A percentile compares a stretch with the other conserved stretches of the same genome.
phyloP scores from a whole-genome alignment of 2,888 invertebrate genomes.

The Eugnorisma glareosa region DNA sequence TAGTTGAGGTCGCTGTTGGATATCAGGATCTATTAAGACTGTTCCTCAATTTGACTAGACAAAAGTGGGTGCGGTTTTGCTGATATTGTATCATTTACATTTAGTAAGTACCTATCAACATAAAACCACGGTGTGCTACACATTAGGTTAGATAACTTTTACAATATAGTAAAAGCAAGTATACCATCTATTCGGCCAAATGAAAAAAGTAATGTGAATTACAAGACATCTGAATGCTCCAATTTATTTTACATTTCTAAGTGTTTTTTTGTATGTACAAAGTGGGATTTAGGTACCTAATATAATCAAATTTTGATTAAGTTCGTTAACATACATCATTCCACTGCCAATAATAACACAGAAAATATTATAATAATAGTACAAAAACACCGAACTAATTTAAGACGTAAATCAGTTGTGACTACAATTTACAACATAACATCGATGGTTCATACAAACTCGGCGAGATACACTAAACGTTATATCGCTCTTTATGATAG shows the following conservation, averaged over 20 bases:
- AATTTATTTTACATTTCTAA: constrained; percentile 63
- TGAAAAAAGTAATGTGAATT: constrained; percentile 47
- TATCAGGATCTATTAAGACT: not conserved
- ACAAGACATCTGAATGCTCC: constrained; percentile 61
- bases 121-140: not conserved
- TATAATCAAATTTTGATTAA: constrained; percentile 50
- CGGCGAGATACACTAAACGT: not conserved
- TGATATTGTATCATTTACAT: not conserved
- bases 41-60: constrained; percentile 13
- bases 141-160: not conserved
- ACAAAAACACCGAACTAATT: constrained; percentile 57
- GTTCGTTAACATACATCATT: constrained; percentile 53
- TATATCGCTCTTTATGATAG: constrained; percentile 15
- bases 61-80: not conserved
- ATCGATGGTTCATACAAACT: constrained; percentile 32
- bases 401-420: constrained; percentile 53
- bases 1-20: constrained; percentile 18
- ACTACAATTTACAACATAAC: constrained; percentile 47
- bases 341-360: constrained; percentile 58
- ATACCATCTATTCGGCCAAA: constrained; percentile 18
- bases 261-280: constrained; percentile 55
- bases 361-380: constrained; percentile 50
- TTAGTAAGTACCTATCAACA: not conserved
- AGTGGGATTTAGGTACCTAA: constrained; percentile 39
- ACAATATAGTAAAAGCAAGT: too few species aligned